Evolutionary conservation across 2,113 vertebrate species (phyloP), one percentile per base, ranked within the genome.

Genomic region (Fregata magnificens): DNA sequence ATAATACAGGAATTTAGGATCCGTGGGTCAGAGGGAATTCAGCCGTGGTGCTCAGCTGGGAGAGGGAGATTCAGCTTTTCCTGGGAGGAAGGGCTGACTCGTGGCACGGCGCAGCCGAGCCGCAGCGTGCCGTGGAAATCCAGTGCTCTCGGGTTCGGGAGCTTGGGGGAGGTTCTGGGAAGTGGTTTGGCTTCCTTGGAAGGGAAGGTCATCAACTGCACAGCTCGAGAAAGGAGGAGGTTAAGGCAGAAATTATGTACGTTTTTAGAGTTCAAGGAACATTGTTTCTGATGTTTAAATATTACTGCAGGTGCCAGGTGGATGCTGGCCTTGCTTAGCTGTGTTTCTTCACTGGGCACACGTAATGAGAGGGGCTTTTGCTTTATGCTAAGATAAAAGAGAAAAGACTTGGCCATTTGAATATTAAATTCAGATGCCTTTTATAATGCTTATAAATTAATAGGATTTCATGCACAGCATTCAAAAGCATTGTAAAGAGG

Each of bases 371-470:
- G 49, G 7, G n/a, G 40, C 58, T 82, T 71, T 66, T 87, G 66
- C 88, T 96, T 87, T 87, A 19, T 82, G 66, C 62, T 45, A 13
- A 93, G 80, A 32, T 69, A 20, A 45, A 59, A 50, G 38, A 40
- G 36, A 79, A 45, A 52, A 38, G 10, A 44, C 45, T 70, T 36
- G 59, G 63, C 65, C 16, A 69, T 92, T 84, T 79, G 82, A 92
- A 81, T 96, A 92, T 92, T 94, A 88, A 95, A 92, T 96, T 93
- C 76, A 88, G 82, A 81, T 90, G 72, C 77, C 44, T 93, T 82
- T 95, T 94, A 93, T 96, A 96, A 84, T 84, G 88, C 70, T 73
- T 91, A 93, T 96, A 97, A 94, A 95, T 96, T 96, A 96, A 97
- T 92, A 94, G 92, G 92, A 96, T 96, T 97, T 96, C 82, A 86